Evolutionary conservation across 2,113 vertebrate species (phyloP).

Genomic region (Pachycephala philippinensis): DNA sequence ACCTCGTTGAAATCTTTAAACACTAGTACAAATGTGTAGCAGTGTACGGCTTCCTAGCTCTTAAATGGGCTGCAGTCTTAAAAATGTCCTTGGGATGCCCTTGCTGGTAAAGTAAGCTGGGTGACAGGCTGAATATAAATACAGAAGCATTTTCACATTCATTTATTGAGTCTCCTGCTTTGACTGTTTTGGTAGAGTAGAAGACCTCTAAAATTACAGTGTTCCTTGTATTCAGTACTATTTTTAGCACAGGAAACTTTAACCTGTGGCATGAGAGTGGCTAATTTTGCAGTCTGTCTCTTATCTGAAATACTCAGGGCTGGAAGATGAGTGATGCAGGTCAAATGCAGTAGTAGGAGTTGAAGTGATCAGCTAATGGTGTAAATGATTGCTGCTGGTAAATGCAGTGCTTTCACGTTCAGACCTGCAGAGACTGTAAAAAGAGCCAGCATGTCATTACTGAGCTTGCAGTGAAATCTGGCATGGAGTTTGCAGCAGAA

Average conservation of each 20-base stretch:
- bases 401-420: neutral
- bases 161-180: neutral
- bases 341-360: neutral
- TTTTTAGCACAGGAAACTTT: constrained; percentile 5
- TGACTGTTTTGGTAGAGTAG: neutral
- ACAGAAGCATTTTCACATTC: neutral
- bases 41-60: neutral
- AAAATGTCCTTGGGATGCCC: neutral
- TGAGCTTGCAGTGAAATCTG: neutral
- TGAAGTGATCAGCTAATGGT: neutral
- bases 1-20: neutral
- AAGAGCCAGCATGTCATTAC: neutral
- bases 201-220: neutral
- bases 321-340: neutral
- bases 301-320: neutral
- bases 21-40: neutral
- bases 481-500: neutral
- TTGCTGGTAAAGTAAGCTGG: neutral
- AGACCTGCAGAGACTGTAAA: neutral
- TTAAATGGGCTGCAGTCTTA: neutral
- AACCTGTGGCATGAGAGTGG: neutral
- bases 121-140: neutral
- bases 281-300: neutral
- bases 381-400: neutral
- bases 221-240: neutral